Conservation (phyloP, 2,888 invertebrate species). For the Ochropleura plecta region DNA sequence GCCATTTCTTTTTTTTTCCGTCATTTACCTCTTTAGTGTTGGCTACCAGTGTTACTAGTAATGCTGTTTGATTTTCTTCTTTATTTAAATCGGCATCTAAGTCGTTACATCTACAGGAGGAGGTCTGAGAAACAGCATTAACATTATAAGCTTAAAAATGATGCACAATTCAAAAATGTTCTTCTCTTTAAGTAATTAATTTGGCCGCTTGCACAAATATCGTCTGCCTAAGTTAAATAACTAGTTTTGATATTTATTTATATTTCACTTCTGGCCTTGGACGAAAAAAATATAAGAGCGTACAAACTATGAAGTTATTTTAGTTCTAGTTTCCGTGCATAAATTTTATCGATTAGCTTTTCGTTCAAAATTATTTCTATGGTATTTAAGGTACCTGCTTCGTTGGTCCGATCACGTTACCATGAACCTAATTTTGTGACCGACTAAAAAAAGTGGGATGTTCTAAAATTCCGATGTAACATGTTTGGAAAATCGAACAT, state of each 20-base stretch:
- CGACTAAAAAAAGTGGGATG: too few species aligned
- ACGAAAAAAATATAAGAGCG: conserved; percentile 7
- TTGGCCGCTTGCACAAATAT: conserved; percentile 19
- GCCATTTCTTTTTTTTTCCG: not conserved
- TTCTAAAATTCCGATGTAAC: too few species aligned
- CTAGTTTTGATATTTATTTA: conserved; percentile 7
- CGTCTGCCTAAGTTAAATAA: conserved; percentile 14
- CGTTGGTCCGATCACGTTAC: not conserved
- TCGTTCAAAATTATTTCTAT: not conserved
- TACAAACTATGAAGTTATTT: conserved; percentile 9
- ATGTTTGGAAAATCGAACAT: too few species aligned
- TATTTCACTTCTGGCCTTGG: conserved; percentile 29
- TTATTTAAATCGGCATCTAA: not conserved
- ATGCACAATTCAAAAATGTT: not conserved
- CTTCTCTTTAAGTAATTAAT: not conserved
- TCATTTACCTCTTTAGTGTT: not conserved
- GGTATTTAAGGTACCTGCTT: not conserved
- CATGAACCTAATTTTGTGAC: too few species aligned
- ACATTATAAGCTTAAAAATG: not conserved
- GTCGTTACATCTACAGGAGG: not conserved
- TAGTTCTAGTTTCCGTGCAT: conserved; percentile 1
- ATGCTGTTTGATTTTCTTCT: not conserved
- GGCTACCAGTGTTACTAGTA: not conserved
- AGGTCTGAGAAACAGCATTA: not conserved
- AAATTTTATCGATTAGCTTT: not conserved